These are phyloP conservation scores for Panulirus ornatus DNA, from an alignment of 1,140 invertebrate genomes.

Conservation along the genomic window DNA sequence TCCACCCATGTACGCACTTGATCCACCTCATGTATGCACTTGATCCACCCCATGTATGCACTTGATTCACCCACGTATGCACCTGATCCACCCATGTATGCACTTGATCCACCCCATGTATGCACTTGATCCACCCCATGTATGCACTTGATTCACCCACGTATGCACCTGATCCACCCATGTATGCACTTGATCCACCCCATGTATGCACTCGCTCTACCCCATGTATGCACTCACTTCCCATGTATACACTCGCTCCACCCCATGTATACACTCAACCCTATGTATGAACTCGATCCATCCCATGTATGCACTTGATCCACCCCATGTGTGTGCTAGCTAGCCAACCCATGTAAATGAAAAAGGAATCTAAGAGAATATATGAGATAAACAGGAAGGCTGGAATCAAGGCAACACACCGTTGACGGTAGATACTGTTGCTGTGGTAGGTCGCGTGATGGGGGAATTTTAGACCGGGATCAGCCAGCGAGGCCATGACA, in stretches of 20 bases:
- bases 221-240: neutral
- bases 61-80: no score
- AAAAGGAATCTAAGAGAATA: neutral
- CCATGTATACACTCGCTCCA: neutral
- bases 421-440: neutral
- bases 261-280: neutral
- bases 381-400: neutral
- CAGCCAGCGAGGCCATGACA: no score
- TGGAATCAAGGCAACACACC: neutral
- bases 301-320: neutral
- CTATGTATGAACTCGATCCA: neutral
- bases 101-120: no score
- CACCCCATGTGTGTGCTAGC: neutral
- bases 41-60: no score
- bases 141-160: no score
- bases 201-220: neutral
- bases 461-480: neutral
- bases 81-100: no score
- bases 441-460: neutral
- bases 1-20: no score
- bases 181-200: neutral
- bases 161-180: no score
- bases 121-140: no score
- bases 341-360: neutral
- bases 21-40: no score